Evolutionary conservation across 2,888 invertebrate species (phyloP).

Genomic region (Eueremaeus valkanovi): DNA sequence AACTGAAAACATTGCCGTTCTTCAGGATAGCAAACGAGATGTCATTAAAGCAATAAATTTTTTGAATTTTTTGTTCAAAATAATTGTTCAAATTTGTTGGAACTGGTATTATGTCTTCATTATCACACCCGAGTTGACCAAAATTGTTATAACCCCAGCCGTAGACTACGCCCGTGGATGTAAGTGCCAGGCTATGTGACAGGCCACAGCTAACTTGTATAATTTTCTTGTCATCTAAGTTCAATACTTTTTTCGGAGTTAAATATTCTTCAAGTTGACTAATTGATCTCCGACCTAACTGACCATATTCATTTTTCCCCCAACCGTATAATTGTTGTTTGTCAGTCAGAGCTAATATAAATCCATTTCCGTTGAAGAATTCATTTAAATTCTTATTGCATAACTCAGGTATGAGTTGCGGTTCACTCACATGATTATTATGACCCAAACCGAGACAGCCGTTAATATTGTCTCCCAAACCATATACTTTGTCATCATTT

Average conservation of each 20-base stretch:
- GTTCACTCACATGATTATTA: too few species aligned
- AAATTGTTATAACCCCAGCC: too few species aligned
- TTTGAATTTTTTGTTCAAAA: background rate
- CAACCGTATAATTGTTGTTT: background rate
- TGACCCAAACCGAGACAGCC: background rate
- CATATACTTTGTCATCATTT: background rate
- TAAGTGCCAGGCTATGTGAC: too few species aligned
- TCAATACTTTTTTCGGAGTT: background rate
- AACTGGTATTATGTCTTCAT: background rate
- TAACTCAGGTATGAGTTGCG: too few species aligned
- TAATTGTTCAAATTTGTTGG: background rate
- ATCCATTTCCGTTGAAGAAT: background rate
- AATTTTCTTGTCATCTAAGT: too few species aligned
- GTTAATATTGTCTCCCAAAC: background rate
- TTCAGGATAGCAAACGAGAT: background rate
- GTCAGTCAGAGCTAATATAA: background rate
- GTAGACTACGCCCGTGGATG: too few species aligned
- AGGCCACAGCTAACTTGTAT: too few species aligned
- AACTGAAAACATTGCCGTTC: background rate
- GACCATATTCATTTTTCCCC: background rate
- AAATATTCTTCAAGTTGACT: background rate
- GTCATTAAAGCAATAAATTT: background rate
- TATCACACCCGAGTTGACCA: too few species aligned
- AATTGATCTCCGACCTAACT: background rate
- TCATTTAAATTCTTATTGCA: too few species aligned